These are phyloP conservation scores for Leptopilina drosophilae DNA, from an alignment of 2,888 invertebrate species.

Conservation along the genomic window DNA sequence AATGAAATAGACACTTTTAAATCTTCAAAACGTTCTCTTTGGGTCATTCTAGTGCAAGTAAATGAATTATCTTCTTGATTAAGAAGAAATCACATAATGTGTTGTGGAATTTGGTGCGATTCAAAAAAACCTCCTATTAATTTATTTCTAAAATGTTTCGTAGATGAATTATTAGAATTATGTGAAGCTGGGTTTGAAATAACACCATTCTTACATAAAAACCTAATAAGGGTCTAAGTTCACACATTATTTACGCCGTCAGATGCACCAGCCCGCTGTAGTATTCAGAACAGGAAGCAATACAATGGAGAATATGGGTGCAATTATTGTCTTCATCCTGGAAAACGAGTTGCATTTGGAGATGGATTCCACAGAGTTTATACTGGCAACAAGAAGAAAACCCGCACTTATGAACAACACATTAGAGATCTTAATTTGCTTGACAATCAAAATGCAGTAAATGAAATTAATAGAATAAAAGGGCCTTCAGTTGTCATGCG, in stretches of 20 bases:
- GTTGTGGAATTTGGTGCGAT: background rate
- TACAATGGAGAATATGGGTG: too few relatives aligned
- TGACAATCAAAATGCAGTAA: background rate
- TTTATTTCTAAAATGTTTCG: background rate
- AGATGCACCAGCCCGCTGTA: too few relatives aligned
- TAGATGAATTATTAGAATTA: background rate
- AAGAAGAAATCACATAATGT: background rate
- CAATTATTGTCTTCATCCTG: too few relatives aligned
- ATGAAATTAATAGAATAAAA: background rate
- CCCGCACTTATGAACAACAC: background rate
- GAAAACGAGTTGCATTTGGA: too few relatives aligned
- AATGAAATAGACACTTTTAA: constrained; percentile 29
- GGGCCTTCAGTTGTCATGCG: background rate
- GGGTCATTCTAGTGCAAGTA: background rate
- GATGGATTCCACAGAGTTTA: too few relatives aligned
- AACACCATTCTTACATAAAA: too few relatives aligned
- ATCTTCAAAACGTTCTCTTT: background rate
- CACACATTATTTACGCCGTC: too few relatives aligned
- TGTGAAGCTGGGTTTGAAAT: background rate
- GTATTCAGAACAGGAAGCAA: too few relatives aligned
- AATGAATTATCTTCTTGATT: constrained; percentile 19
- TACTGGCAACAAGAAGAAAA: background rate
- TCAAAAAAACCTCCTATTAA: background rate
- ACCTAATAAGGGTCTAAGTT: too few relatives aligned
- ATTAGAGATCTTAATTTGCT: background rate